phyloP scores from a whole-genome alignment of 2,113 vertebrate species.

The Lucifuga dentata region DNA sequence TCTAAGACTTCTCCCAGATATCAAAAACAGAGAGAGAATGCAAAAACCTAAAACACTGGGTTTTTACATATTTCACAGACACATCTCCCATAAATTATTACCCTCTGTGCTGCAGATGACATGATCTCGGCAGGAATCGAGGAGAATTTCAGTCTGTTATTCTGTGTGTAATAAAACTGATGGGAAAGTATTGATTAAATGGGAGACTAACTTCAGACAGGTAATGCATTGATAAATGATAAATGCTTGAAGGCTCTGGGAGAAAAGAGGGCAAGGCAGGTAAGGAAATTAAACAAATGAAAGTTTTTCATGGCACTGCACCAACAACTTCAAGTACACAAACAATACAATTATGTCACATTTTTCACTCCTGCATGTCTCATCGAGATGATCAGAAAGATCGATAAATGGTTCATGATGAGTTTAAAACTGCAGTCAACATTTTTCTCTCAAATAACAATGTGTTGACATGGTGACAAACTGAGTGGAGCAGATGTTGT shows the following conservation, averaged over 20 bases:
- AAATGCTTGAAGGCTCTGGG: slow-evolving; percentile 23
- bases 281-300: too few relatives aligned
- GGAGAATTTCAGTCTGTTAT: slow-evolving; percentile 17
- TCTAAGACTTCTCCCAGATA: neutral
- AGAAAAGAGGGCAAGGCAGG: too few relatives aligned
- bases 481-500: slow-evolving; percentile 22
- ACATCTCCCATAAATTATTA: slow-evolving; percentile 16
- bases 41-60: neutral
- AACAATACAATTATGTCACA: too few relatives aligned
- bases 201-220: neutral
- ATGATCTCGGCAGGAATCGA: neutral
- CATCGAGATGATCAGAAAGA: slow-evolving; percentile 16
- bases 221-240: slow-evolving; percentile 44
- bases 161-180: slow-evolving; percentile 23
- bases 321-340: too few relatives aligned
- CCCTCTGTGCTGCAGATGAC: slow-evolving; percentile 5
- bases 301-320: too few relatives aligned
- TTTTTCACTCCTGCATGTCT: too few relatives aligned
- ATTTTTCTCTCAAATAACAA: slow-evolving; percentile 5
- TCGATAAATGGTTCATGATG: neutral
- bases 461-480: neutral
- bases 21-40: neutral
- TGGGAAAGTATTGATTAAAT: slow-evolving; percentile 38
- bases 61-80: neutral
- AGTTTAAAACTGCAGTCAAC: slow-evolving; percentile 10